A percentile compares a stretch with the other conserved stretches of the same genome.
Evolutionary conservation across 2,888 invertebrate species (phyloP).

Genomic region (Drosophila histrio): DNA sequence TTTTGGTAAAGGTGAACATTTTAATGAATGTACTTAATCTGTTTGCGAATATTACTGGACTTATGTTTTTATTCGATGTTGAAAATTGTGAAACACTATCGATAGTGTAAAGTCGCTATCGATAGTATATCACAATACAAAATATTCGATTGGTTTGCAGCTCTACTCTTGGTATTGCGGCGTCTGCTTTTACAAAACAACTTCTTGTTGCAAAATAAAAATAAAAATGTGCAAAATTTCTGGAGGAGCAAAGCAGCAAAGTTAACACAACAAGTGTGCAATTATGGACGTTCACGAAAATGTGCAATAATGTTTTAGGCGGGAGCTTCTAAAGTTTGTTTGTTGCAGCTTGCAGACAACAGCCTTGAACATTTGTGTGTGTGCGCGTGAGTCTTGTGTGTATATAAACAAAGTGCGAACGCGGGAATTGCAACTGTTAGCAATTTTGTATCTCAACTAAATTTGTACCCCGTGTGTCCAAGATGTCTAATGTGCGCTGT

Average conservation of each 20-base stretch:
- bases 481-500: conserved; percentile 88
- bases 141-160: no score
- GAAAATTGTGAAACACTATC: no score
- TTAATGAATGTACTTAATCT: no score
- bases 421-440: conserved; percentile 35
- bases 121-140: background rate
- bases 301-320: conserved; percentile 24
- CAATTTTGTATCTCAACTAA: conserved; percentile 1
- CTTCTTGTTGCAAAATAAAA: conserved; percentile 35
- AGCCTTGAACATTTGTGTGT: conserved; percentile 49
- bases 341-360: conserved; percentile 39
- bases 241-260: conserved; percentile 6
- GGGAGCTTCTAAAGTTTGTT: conserved; percentile 10
- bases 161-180: conserved; percentile 28
- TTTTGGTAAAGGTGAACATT: no score
- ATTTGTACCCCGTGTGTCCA: background rate
- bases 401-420: conserved; percentile 53
- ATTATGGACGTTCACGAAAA: background rate
- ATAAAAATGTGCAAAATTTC: conserved; percentile 16
- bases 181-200: conserved; percentile 46
- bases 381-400: conserved; percentile 29
- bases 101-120: no score
- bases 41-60: no score
- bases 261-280: background rate
- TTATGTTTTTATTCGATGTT: no score